These are phyloP conservation scores for Eumacrocentrus americanus DNA, from an alignment of 2,888 invertebrate species.

Conservation along the genomic window DNA sequence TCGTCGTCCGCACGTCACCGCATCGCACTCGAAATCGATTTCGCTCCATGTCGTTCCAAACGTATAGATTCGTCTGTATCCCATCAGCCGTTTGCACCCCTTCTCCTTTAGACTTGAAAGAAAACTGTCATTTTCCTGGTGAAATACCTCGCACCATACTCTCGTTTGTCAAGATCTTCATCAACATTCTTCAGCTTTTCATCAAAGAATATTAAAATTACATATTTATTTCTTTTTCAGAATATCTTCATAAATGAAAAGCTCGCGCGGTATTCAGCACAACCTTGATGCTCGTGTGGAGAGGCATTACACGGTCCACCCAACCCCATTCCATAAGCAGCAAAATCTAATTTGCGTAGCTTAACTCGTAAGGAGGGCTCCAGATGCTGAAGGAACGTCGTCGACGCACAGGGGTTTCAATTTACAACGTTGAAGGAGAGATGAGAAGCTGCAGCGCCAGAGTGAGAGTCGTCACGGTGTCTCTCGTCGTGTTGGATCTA, in stretches of 20 bases:
- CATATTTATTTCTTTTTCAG: too few species aligned
- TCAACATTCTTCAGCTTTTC: too few species aligned
- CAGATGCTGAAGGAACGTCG: constrained; percentile 40
- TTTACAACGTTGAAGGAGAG: constrained; percentile 42
- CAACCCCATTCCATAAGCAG: constrained; percentile 46
- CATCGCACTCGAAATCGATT: constrained; percentile 34
- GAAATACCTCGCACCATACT: too few species aligned
- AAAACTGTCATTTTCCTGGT: too few species aligned
- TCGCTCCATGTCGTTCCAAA: constrained; percentile 16
- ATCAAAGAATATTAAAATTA: too few species aligned
- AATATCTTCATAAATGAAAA: too few species aligned
- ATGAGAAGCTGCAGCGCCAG: constrained; percentile 29
- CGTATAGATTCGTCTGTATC: neutral
- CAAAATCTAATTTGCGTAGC: constrained; percentile 60
- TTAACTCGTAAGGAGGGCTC: constrained; percentile 53
- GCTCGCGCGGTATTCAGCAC: too few species aligned
- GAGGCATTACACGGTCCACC: constrained; percentile 26
- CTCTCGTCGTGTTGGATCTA: constrained; percentile 45
- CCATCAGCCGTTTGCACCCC: neutral
- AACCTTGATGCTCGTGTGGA: too few species aligned
- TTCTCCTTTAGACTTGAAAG: neutral
- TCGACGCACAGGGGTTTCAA: constrained; percentile 52
- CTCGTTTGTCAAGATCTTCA: too few species aligned
- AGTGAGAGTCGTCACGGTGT: too few species aligned
- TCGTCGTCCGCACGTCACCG: constrained; percentile 25